Percentiles rank a stretch among this genome's conserved stretches.
Evolutionary conservation across 2,797 vertebrate species (phyloP).

Genomic region (Allobates femoralis): DNA sequence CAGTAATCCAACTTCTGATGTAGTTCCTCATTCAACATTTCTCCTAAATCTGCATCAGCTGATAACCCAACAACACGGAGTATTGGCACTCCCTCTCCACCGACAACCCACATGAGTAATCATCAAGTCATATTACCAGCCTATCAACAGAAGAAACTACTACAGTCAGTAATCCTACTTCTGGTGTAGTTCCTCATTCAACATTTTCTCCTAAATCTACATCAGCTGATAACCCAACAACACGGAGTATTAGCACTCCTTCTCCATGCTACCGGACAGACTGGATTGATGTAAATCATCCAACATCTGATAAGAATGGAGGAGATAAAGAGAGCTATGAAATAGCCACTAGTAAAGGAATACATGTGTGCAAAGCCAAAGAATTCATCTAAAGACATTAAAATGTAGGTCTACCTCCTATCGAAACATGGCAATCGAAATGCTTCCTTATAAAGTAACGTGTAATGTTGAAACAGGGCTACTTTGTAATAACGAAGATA

Average conservation of each 20-base stretch:
- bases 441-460: neutral
- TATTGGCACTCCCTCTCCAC: no score
- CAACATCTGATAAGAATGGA: neutral
- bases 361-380: neutral
- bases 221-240: neutral
- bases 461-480: slow-evolving; percentile 14
- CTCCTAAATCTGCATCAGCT: no score
- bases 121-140: no score
- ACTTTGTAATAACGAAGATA: neutral
- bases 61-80: no score
- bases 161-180: no score
- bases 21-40: no score
- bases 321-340: slow-evolving; percentile 19
- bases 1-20: no score
- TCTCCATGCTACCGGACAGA: neutral
- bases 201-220: neutral
- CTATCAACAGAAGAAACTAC: no score
- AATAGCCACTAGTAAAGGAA: neutral
- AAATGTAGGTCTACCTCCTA: neutral
- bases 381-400: neutral
- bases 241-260: neutral
- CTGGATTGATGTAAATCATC: slow-evolving; percentile 22
- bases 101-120: no score
- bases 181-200: no score
- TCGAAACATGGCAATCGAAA: neutral